Conservation (phyloP, 2,888 invertebrate genomes). For the Eristalis pertinax region DNA sequence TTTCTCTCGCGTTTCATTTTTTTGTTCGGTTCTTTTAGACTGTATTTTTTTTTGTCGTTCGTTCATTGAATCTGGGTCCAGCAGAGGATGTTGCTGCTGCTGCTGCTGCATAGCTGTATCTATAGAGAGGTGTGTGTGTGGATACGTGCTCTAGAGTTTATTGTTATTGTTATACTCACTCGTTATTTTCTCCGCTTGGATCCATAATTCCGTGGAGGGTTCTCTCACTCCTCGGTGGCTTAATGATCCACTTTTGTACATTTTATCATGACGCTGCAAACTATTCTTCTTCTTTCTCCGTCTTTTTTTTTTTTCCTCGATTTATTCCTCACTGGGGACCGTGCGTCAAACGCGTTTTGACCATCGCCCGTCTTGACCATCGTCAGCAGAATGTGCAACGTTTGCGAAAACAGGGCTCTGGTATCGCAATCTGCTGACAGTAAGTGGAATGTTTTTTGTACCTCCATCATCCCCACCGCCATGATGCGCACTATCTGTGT, state of each 20-base stretch:
- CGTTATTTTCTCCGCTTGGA: slow-evolving; percentile 53
- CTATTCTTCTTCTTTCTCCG: slow-evolving; percentile 47
- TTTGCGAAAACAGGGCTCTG: slow-evolving; percentile 27
- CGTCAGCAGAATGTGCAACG: slow-evolving; percentile 29
- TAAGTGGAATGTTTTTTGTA: slow-evolving; percentile 12
- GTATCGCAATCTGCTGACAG: slow-evolving; percentile 1
- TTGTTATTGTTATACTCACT: slow-evolving; percentile 60
- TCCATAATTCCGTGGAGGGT: slow-evolving; percentile 36
- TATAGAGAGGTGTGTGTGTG: slow-evolving; percentile 8
- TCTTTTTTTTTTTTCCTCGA: neutral
- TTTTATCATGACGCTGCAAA: slow-evolving; percentile 38
- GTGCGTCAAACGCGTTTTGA: neutral
- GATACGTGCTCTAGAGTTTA: slow-evolving; percentile 58
- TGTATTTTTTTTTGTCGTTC: neutral
- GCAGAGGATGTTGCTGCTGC: slow-evolving; percentile 52
- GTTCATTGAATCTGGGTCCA: slow-evolving; percentile 65
- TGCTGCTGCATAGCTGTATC: slow-evolving; percentile 21
- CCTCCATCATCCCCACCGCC: neutral
- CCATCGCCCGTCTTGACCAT: neutral
- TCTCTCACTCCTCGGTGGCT: slow-evolving; percentile 41
- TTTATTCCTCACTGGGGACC: neutral
- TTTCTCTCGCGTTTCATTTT: slow-evolving; percentile 49
- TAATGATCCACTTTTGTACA: slow-evolving; percentile 56
- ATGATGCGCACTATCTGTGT: neutral
- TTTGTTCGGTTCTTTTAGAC: neutral